These are phyloP conservation scores for Malacosoma neustria DNA, from an alignment of 2,888 invertebrate genomes.

Conservation along the genomic window DNA sequence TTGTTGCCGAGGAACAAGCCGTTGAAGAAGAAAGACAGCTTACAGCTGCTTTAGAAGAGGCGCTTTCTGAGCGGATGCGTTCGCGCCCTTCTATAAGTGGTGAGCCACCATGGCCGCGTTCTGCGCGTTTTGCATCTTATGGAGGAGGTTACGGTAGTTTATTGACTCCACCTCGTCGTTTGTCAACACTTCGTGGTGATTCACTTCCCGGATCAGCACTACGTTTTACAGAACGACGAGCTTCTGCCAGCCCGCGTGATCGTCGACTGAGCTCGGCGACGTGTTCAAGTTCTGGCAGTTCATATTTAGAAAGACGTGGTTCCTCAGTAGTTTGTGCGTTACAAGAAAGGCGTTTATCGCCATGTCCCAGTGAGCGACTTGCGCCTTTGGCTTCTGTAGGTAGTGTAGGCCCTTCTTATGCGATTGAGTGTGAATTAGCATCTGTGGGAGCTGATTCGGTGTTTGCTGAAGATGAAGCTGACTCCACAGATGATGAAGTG, in stretches of 20 bases:
- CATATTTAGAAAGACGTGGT: conserved; percentile 86
- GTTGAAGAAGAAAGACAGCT: conserved; percentile 84
- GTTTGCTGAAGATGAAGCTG: conserved; percentile 81
- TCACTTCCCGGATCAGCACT: conserved; percentile 76
- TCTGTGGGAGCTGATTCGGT: conserved; percentile 87
- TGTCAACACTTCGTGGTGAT: conserved; percentile 72
- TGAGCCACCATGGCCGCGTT: conserved; percentile 72
- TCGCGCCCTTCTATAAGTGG: conserved; percentile 79
- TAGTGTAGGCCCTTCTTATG: conserved; percentile 82
- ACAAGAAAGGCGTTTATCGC: conserved; percentile 87
- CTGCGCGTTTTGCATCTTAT: conserved; percentile 59
- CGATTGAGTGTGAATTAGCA: conserved; percentile 81
- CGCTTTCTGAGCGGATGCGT: conserved; percentile 61
- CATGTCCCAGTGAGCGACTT: conserved; percentile 77
- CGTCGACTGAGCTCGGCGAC: conserved; percentile 87
- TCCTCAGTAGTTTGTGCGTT: conserved; percentile 86
- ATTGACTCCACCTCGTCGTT: conserved; percentile 80
- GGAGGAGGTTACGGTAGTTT: conserved; percentile 82
- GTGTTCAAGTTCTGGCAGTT: conserved; percentile 89
- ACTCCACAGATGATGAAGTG: conserved; percentile 89
- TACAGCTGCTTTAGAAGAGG: conserved; percentile 82
- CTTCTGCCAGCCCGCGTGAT: conserved; percentile 61
- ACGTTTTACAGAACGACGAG: conserved; percentile 66
- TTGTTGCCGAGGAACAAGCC: conserved; percentile 79
- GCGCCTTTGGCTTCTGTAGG: conserved; percentile 88